Conservation (phyloP, 2,113 vertebrate species). For the Ovis aries region DNA sequence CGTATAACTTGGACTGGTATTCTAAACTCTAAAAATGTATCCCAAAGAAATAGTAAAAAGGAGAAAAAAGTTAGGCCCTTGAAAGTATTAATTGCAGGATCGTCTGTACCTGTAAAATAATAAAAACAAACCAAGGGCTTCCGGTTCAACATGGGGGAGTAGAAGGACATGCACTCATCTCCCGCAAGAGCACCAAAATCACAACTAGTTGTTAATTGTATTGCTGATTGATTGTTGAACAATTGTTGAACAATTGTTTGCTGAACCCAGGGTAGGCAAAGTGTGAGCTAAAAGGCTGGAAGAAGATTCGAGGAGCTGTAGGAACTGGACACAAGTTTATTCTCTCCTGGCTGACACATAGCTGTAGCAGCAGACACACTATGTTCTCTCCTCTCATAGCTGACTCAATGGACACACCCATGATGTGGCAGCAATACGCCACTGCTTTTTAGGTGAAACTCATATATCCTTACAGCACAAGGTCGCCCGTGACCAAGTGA, state of each 20-base stretch:
- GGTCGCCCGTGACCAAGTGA: neutral
- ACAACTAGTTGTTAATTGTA: neutral
- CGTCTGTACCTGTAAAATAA: neutral
- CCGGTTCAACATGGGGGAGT: rapidly evolving
- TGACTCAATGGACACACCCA: neutral
- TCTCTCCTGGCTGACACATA: neutral
- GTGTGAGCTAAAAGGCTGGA: neutral
- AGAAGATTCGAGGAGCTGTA: neutral
- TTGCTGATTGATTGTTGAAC: neutral
- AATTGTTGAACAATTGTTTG: neutral
- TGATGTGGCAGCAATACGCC: neutral
- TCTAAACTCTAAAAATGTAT: neutral
- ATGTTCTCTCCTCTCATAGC: neutral
- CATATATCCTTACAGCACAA: neutral
- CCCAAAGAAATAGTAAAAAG: neutral
- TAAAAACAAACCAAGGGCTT: neutral
- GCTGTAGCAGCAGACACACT: neutral
- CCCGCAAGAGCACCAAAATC: neutral
- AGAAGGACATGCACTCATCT: neutral
- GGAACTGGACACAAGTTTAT: neutral
- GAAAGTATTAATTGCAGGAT: neutral
- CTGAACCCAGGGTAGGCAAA: neutral
- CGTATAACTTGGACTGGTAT: too few relatives aligned
- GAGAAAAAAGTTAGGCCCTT: neutral
- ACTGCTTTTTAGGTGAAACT: neutral